Percentiles rank a stretch among this genome's conserved stretches.
Evolutionary conservation across 2,797 vertebrate genomes (phyloP).

Genomic region (Sternotherus odoratus): DNA sequence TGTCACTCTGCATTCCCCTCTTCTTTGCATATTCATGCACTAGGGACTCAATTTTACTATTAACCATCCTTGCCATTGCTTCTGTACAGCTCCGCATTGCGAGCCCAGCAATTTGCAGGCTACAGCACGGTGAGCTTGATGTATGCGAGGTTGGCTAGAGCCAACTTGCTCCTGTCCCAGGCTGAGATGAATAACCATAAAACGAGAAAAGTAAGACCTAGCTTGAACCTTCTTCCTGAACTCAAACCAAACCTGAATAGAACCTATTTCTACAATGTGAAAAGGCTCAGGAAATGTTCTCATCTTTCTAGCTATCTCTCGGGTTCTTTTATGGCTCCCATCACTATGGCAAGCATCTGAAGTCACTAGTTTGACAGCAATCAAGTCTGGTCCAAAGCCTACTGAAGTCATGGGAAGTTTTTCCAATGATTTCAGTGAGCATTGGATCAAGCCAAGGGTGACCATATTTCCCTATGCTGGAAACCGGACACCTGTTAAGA

Average conservation of each 20-base stretch:
- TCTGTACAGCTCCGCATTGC: slow-evolving; percentile 24
- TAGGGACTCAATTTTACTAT: slow-evolving; percentile 29
- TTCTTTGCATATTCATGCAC: slow-evolving; percentile 56
- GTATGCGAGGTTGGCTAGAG: neutral
- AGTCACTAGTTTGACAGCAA: neutral
- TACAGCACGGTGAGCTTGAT: neutral
- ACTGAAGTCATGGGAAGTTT: neutral
- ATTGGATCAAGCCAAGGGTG: neutral
- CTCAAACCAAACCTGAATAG: neutral
- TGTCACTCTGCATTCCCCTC: slow-evolving; percentile 5
- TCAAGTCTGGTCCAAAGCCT: neutral
- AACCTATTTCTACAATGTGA: neutral
- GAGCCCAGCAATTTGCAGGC: neutral
- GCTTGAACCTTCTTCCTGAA: neutral
- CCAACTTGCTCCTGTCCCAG: neutral
- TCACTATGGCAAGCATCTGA: neutral
- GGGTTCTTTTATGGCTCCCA: neutral
- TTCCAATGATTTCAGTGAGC: slow-evolving; percentile 7
- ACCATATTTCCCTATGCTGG: too few species aligned
- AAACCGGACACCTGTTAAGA: too few species aligned
- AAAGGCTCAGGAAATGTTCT: neutral
- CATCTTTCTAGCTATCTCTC: neutral
- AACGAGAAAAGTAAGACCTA: neutral
- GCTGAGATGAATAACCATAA: neutral
- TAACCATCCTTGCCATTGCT: slow-evolving; percentile 39